phyloP scores from a whole-genome alignment of 30 jellyfish, hydroid and myxozoan species.

The Catostylus mosaicus region DNA sequence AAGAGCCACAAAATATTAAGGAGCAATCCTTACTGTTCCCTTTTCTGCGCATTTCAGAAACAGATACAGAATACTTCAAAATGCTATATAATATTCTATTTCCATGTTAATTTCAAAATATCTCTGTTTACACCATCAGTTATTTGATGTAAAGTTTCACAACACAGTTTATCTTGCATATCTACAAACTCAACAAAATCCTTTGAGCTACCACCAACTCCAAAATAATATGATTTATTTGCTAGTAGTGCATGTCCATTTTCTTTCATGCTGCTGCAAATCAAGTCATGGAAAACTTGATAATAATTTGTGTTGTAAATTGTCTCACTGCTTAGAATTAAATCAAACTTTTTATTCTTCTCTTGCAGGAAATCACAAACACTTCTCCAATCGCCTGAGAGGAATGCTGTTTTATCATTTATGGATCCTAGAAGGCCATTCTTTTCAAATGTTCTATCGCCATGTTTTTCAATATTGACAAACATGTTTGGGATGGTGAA shows the following conservation, averaged over 20 bases:
- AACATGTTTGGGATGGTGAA: constrained; percentile 78
- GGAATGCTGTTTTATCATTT: constrained; percentile 25
- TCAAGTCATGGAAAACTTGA: constrained; percentile 53
- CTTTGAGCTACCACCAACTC: constrained; percentile 97
- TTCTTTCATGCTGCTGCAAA: constrained; percentile 39
- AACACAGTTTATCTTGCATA: constrained; percentile 20
- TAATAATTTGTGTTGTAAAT: constrained; percentile 74
- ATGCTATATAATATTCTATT: neutral
- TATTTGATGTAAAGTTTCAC: constrained; percentile 26
- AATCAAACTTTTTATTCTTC: constrained; percentile 58
- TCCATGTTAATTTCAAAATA: constrained; percentile 54
- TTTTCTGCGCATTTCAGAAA: no score
- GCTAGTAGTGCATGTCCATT: constrained; percentile 89
- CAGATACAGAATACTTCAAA: no score
- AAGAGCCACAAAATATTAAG: no score
- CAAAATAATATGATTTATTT: constrained; percentile 92
- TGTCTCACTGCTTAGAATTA: constrained; percentile 92
- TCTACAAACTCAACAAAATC: constrained; percentile 65
- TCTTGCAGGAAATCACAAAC: neutral
- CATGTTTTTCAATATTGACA: neutral
- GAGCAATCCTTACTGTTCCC: no score
- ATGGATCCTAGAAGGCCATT: neutral
- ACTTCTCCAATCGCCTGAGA: constrained; percentile 92
- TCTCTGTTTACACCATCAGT: constrained; percentile 86
- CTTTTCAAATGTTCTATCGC: neutral